These are phyloP conservation scores for Eupelmus urozonus DNA, from an alignment of 2,888 invertebrate species.

Conservation along the genomic window DNA sequence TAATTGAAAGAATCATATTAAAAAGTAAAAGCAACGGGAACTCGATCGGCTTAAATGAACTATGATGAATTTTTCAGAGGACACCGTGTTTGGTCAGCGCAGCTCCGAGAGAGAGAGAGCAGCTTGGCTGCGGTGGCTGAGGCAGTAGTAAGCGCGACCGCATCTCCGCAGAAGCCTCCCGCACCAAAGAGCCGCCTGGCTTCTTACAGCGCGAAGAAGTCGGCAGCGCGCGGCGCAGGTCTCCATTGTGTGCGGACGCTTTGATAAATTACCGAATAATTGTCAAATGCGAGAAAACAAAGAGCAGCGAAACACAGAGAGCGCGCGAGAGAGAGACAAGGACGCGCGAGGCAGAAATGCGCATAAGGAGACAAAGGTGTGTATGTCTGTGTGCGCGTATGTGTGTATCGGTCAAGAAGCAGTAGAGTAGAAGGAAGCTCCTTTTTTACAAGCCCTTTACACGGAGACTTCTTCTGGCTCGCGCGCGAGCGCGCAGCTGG, in stretches of 20 bases:
- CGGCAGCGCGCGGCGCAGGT: constrained; percentile 36
- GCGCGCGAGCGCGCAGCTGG: constrained; percentile 28
- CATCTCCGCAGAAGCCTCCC: neutral
- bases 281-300: constrained; percentile 75
- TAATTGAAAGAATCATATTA: too few species aligned
- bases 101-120: constrained; percentile 20
- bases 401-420: constrained; percentile 34
- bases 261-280: constrained; percentile 78
- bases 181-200: constrained; percentile 12
- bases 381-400: constrained; percentile 1
- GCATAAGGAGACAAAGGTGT: neutral
- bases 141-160: neutral
- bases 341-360: constrained; percentile 9
- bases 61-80: constrained; percentile 63
- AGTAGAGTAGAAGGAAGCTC: neutral
- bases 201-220: neutral
- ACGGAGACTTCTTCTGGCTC: constrained; percentile 2
- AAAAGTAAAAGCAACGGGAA: neutral
- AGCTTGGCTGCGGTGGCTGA: neutral
- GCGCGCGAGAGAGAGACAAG: neutral
- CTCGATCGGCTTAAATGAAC: neutral
- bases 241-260: constrained; percentile 75
- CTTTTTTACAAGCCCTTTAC: constrained; percentile 17
- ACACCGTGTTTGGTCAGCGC: constrained; percentile 65
- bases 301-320: constrained; percentile 40